Evolutionary conservation across 2,797 vertebrate genomes (phyloP).

Genomic region (Sebastes iracundus): DNA sequence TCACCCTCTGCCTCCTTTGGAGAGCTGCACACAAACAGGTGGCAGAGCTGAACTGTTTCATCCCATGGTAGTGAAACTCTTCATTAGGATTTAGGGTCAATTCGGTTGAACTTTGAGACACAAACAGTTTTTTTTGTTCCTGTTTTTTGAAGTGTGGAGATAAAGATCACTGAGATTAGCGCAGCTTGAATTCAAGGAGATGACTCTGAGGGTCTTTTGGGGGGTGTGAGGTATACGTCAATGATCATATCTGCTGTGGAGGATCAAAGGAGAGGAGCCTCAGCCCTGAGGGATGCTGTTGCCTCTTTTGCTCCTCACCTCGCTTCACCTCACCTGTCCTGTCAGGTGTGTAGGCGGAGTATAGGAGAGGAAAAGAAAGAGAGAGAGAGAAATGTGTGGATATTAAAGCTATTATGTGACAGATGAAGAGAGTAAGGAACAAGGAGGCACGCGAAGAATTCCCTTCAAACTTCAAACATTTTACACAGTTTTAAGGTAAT

Average conservation of each 20-base stretch:
- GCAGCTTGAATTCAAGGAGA: slow-evolving; percentile 53
- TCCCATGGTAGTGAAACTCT: slow-evolving; percentile 50
- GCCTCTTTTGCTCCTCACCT: slow-evolving; percentile 53
- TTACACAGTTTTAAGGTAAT: slow-evolving; percentile 1
- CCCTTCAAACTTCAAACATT: slow-evolving; percentile 11
- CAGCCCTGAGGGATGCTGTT: slow-evolving; percentile 67
- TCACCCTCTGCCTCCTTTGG: slow-evolving; percentile 51
- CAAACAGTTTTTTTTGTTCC: slow-evolving; percentile 45
- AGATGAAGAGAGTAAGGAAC: not conserved
- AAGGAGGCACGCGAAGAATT: not conserved
- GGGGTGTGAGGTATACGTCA: slow-evolving; percentile 42
- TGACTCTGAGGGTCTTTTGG: slow-evolving; percentile 36
- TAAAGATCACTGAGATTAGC: slow-evolving; percentile 78
- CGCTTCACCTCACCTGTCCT: slow-evolving; percentile 64
- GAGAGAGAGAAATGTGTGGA: not conserved
- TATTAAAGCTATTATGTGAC: not conserved
- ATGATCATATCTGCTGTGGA: slow-evolving; percentile 79
- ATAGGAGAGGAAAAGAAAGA: not conserved
- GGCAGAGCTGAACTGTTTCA: slow-evolving; percentile 48
- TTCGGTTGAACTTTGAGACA: slow-evolving; percentile 55
- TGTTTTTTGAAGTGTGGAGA: slow-evolving; percentile 65
- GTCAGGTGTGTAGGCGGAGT: slow-evolving; percentile 43
- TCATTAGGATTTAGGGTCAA: slow-evolving; percentile 61
- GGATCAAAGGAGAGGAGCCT: slow-evolving; percentile 78
- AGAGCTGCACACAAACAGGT: slow-evolving; percentile 64